Conservation (phyloP, 2,888 invertebrate species). For the Sabatieria punctata region DNA sequence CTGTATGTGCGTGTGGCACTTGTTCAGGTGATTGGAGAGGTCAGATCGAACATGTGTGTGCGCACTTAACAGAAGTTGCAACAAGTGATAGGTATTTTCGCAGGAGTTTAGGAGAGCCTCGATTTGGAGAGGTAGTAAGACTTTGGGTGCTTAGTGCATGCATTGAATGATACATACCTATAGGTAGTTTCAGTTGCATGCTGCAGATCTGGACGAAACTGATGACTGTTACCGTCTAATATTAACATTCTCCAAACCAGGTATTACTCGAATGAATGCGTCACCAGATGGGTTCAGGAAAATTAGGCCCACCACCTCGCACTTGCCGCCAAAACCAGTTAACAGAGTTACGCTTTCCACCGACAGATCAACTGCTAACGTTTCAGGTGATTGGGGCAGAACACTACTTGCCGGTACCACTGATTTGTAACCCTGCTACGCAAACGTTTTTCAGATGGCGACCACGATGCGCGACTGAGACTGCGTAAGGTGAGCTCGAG, state of each 20-base stretch:
- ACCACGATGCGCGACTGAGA: too few relatives aligned
- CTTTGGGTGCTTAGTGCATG: background rate
- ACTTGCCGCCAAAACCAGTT: too few relatives aligned
- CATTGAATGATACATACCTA: background rate
- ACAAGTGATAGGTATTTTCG: conserved; percentile 27
- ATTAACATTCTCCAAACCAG: conserved; percentile 28
- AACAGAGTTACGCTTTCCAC: too few relatives aligned
- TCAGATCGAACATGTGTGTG: conserved; percentile 32
- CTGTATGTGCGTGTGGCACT: background rate
- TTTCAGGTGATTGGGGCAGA: too few relatives aligned
- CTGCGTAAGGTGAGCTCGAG: background rate
- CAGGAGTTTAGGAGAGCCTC: conserved; percentile 26
- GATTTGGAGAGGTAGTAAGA: conserved; percentile 20
- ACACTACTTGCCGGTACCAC: too few relatives aligned
- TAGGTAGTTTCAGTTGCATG: conserved; percentile 21
- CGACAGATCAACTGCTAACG: too few relatives aligned
- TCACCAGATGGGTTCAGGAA: too few relatives aligned
- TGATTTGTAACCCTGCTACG: too few relatives aligned
- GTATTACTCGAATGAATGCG: too few relatives aligned
- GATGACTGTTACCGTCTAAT: conserved; percentile 30
- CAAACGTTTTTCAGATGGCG: too few relatives aligned
- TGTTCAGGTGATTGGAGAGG: conserved; percentile 31
- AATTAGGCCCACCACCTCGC: too few relatives aligned
- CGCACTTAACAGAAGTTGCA: conserved; percentile 31
- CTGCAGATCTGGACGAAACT: conserved; percentile 31